A percentile compares a stretch with the other conserved stretches of the same genome.
Conservation (phyloP, 2,113 vertebrate genomes). For the Barnardius zonarius region DNA sequence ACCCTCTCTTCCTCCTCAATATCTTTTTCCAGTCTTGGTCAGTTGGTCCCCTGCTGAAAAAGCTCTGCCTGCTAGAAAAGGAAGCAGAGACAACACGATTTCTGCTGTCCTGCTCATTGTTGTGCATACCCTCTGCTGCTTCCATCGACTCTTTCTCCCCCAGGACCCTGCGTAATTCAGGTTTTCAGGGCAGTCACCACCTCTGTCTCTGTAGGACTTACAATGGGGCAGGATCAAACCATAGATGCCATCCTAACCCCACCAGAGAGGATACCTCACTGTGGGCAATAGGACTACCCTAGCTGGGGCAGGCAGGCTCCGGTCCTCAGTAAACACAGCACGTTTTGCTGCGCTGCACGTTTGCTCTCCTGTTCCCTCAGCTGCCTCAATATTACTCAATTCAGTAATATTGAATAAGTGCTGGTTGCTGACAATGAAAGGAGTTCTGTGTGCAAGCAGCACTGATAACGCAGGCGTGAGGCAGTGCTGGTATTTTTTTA, state of each 20-base stretch:
- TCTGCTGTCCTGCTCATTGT: not conserved
- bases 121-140: fast-evolving
- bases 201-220: not conserved
- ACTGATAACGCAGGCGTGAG: not conserved
- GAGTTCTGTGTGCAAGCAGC: not conserved
- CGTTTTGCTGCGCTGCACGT: fast-evolving
- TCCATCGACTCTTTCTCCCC: not conserved
- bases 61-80: not conserved
- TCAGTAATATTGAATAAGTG: not conserved
- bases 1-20: not conserved
- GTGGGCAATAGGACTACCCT: not conserved
- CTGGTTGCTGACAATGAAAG: not conserved
- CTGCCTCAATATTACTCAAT: not conserved
- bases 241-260: not conserved
- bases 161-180: not conserved
- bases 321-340: not conserved
- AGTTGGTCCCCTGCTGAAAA: not conserved
- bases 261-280: fast-evolving
- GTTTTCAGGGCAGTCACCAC: not conserved
- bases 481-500: not conserved
- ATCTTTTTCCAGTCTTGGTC: not conserved
- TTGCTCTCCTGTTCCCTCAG: not conserved
- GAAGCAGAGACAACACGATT: not conserved
- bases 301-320: not conserved
- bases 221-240: not conserved